Evolutionary conservation across 2,797 vertebrate genomes (phyloP), one percentile per base, ranked within the genome.

Genomic region (Anguilla pacifica): DNA sequence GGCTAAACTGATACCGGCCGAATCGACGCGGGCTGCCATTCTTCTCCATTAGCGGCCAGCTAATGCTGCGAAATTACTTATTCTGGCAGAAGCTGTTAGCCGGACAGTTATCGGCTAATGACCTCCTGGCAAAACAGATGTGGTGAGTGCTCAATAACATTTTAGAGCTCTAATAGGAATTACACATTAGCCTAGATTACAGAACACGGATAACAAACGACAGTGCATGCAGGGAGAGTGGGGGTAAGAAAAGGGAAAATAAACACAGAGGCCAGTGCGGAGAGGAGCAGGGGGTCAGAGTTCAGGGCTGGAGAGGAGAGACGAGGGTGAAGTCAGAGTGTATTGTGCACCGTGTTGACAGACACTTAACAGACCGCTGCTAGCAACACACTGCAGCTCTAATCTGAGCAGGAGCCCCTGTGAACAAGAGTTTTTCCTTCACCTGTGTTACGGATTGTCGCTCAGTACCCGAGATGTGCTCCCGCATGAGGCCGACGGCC

Each of bases 61-160:
- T 74, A 82, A 46, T 57, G 6, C 43, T 87, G 28, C 19, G 90
- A 82, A 89, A 91, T 92, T 86, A 57, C 51, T 64, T 87, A 79
- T 87, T 86, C 67, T 88, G 90, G 91, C 61, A 74, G 72, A 83
- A 39, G 55, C 84, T 46, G 74, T 86, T 85, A 86, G 87, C 46
- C 35, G 15, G 49, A 74, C 83, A 88, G 79, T 83, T 70, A 86
- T 49, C 79, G 86, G 87, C 88, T 89, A 85, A 90, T 31, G 90
- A 85, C 83, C 91, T 94, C 88, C 89, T 91, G 91, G 90, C 85
- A 83, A 83, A 25, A 85, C 28, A 87, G 90, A 88, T 87, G 22
- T 43, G 43, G 35, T 79, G 89, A 61, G 74, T 13, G 59, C 49
- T 70, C 72, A 59, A 85, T 84, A 91, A 92, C 84, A 93, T 92